These are phyloP conservation scores for Drosophila melanica DNA, from an alignment of 1,140 invertebrate species.

Conservation along the genomic window DNA sequence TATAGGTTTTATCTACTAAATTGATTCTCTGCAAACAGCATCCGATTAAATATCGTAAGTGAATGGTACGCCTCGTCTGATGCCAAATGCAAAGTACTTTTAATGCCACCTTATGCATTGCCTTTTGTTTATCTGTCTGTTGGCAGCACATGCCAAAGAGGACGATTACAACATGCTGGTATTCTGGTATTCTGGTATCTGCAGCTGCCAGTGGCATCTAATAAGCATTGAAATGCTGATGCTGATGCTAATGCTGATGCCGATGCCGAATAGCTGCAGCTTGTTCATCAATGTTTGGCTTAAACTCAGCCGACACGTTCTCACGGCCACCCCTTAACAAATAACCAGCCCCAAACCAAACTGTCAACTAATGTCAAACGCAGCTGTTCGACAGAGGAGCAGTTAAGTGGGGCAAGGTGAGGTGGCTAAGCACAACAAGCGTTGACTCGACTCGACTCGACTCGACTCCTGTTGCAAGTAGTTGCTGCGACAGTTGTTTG, in stretches of 20 bases:
- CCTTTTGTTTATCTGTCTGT: conserved; percentile 4
- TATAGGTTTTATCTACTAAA: not conserved
- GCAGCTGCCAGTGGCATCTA: conserved; percentile 18
- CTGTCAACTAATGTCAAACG: conserved; percentile 50
- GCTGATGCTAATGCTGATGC: conserved; percentile 13
- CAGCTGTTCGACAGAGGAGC: conserved; percentile 12
- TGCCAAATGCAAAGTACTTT: not conserved
- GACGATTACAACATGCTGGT: conserved; percentile 27
- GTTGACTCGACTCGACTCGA: not conserved
- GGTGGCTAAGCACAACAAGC: conserved; percentile 14
- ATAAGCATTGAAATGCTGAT: conserved; percentile 29
- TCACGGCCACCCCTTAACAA: not conserved
- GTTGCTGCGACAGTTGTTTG: conserved; percentile 13
- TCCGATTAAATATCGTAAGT: conserved; percentile 16
- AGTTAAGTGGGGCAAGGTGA: not conserved
- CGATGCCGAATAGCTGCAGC: conserved; percentile 21
- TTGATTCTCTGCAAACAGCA: not conserved
- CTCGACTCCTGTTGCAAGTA: not conserved
- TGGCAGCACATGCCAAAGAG: not conserved
- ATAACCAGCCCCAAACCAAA: conserved; percentile 14
- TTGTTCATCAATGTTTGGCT: conserved; percentile 36
- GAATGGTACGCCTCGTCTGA: not conserved
- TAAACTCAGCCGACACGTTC: conserved; percentile 15
- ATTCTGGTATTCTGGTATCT: not conserved
- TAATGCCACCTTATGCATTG: not conserved